These are phyloP conservation scores for Gastracanthus pulcherrimus DNA, from an alignment of 2,888 invertebrate species.

Conservation along the genomic window DNA sequence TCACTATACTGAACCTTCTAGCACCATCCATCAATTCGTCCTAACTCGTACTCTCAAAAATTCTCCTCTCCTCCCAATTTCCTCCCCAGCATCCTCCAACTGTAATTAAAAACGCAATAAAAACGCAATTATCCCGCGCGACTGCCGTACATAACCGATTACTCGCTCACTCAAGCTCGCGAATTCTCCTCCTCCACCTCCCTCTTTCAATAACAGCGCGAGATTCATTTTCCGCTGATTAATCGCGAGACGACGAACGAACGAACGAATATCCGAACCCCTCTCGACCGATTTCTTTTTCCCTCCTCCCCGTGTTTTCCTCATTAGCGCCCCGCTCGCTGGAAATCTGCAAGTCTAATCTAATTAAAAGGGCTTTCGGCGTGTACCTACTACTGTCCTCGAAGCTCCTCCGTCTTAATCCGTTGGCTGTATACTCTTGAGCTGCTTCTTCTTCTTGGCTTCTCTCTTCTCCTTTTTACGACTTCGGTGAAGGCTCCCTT, in stretches of 20 bases:
- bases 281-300: neutral
- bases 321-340: slow-evolving; percentile 45
- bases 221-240: slow-evolving; percentile 48
- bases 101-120: slow-evolving; percentile 43
- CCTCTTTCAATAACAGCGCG: too few relatives aligned
- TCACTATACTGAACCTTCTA: too few relatives aligned
- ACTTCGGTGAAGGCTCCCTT: too few relatives aligned
- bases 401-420: too few relatives aligned
- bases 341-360: slow-evolving; percentile 54
- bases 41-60: too few relatives aligned
- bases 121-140: slow-evolving; percentile 24
- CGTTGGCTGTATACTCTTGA: too few relatives aligned
- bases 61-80: too few relatives aligned
- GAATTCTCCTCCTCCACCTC: neutral
- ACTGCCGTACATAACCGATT: slow-evolving; percentile 9
- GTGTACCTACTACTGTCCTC: neutral
- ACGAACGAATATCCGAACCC: too few relatives aligned
- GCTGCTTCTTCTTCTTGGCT: too few relatives aligned
- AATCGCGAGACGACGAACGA: slow-evolving; percentile 4
- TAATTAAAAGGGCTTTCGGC: slow-evolving; percentile 37
- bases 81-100: neutral
- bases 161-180: neutral
- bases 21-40: too few relatives aligned
- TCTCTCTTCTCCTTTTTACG: neutral
- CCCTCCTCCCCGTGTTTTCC: slow-evolving; percentile 1